Evolutionary conservation across 2,888 invertebrate species (phyloP), one percentile per base, ranked within the genome.

Genomic region (Watsonalla binaria): DNA sequence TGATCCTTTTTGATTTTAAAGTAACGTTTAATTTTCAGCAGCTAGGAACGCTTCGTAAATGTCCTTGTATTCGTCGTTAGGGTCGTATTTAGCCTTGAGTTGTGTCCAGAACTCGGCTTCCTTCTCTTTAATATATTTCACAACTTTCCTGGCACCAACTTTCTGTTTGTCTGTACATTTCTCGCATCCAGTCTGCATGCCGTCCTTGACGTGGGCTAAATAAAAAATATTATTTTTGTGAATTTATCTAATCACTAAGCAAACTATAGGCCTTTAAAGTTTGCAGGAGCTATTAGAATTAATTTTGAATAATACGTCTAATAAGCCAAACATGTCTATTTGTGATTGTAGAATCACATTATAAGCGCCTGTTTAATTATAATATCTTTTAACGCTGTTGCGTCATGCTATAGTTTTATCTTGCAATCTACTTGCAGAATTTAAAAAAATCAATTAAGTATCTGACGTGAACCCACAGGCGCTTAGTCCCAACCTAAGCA

Each of bases 91-190:
- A 45, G 78, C 84, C 68, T 93, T 92, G 46, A 96, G 77, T 54
- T 92, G 84, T 46, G 92, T 92, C 93, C 94, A 96, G 73, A 92
- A 89, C 0, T 92, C 91, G 0, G 89, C 89, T 72, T 94, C 94
- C 46, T 94, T 91, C 14, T 93, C 91, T 51, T 93, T 92, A 55
- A 96, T 83, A 69, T 91, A 93, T 33, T 92, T 91, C 47, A 95
- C 92, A 0, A 95, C 93, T 71, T 93, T 93, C 65, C 93, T 92
- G 48, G 93, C 92, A 33, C 92, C 93, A 2, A 72, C 69, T 64
- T 85, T 93, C 73, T 96, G 95, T 59, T 91, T 92, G 4, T 92
- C 92, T 15, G 93, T 94, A 75, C 96, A 96, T 76, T 94, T 94
- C 47, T 77, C 65, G 78, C 96, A 96, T 6, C 92, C 92, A 5